A percentile compares a stretch with the other conserved stretches of the same genome.
These are phyloP conservation scores for Silurus glanis DNA, from an alignment of 2,113 vertebrate genomes.

Conservation along the genomic window DNA sequence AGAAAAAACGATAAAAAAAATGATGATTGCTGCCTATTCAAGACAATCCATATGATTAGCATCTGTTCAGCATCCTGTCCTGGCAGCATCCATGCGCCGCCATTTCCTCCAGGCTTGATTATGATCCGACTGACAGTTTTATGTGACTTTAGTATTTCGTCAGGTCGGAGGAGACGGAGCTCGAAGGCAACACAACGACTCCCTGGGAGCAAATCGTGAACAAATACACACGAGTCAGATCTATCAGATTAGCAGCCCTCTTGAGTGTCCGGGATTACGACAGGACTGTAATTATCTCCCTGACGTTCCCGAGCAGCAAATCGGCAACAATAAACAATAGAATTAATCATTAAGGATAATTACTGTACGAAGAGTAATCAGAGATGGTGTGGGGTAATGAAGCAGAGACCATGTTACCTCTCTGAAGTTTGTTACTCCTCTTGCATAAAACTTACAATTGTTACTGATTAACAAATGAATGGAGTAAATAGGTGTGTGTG, in stretches of 20 bases:
- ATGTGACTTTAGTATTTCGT: slow-evolving; percentile 26
- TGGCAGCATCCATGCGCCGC: background rate
- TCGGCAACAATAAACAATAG: background rate
- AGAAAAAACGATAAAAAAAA: no score
- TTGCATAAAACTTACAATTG: background rate
- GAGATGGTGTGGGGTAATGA: background rate
- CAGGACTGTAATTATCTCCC: slow-evolving; percentile 2
- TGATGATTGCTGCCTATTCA: no score
- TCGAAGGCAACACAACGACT: background rate
- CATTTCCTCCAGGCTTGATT: background rate
- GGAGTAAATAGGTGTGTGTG: no score
- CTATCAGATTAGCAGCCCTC: background rate
- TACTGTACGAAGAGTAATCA: background rate
- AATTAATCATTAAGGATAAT: background rate
- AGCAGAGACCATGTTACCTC: background rate
- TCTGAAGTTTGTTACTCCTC: background rate
- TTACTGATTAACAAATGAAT: background rate
- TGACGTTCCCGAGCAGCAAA: background rate
- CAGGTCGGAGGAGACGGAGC: slow-evolving; percentile 25
- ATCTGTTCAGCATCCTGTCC: background rate
- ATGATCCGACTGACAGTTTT: background rate
- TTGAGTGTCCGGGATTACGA: background rate
- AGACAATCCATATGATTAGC: background rate
- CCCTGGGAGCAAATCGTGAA: background rate
- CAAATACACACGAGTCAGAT: background rate